These are phyloP conservation scores for Graphium colonna DNA, from an alignment of 2,888 invertebrate species.

Conservation along the genomic window DNA sequence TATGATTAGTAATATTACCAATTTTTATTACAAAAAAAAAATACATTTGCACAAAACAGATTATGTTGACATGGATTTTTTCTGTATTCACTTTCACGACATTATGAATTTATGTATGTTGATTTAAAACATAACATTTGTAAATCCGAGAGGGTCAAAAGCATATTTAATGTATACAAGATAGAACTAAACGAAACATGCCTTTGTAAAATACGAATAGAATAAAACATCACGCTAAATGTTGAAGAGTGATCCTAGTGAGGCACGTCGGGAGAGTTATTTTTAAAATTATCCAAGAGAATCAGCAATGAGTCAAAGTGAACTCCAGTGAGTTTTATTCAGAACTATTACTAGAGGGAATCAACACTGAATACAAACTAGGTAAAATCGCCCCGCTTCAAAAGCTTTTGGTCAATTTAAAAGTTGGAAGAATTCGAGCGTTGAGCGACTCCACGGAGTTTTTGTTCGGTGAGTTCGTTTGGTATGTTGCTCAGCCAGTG, in stretches of 20 bases:
- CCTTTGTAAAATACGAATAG: constrained; percentile 3
- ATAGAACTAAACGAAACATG: not conserved
- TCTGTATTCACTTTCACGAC: not conserved
- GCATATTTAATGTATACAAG: constrained; percentile 1
- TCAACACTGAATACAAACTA: constrained; percentile 37
- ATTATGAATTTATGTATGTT: not conserved
- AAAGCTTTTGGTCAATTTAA: constrained; percentile 54
- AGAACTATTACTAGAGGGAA: constrained; percentile 37
- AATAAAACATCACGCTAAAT: constrained; percentile 12
- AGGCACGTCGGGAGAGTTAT: constrained; percentile 1
- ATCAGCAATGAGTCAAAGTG: constrained; percentile 32
- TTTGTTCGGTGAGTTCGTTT: not conserved
- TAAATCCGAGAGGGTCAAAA: not conserved
- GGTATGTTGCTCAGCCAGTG: too few species aligned
- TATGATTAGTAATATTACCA: too few species aligned
- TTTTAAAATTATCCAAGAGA: constrained; percentile 18
- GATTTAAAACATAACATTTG: not conserved
- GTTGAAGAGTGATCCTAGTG: not conserved
- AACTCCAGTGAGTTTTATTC: constrained; percentile 31
- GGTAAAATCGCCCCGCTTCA: constrained; percentile 25
- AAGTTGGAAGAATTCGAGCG: constrained; percentile 36
- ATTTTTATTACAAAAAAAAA: too few species aligned
- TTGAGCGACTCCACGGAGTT: not conserved
- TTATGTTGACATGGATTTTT: too few species aligned
- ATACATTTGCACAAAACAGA: too few species aligned